Evolutionary conservation across 2,797 vertebrate genomes (phyloP).

Genomic region (Chromis chromis): DNA sequence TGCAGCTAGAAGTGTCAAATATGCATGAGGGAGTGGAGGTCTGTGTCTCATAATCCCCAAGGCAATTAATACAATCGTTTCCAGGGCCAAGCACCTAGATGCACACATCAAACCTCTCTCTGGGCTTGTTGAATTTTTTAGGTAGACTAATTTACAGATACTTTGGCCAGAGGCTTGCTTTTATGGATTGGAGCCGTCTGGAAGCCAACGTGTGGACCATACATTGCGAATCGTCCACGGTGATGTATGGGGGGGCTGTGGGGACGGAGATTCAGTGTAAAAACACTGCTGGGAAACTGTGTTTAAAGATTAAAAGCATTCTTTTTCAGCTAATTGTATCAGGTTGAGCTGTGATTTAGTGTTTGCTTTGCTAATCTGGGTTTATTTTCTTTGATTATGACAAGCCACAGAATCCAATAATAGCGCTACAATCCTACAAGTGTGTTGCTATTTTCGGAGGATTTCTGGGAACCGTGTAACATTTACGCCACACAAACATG

Average conservation of each 20-base stretch:
- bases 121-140: slow-evolving; percentile 64
- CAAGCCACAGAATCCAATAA: not conserved
- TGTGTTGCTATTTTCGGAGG: not conserved
- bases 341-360: slow-evolving; percentile 8
- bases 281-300: slow-evolving; percentile 11
- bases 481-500: not conserved
- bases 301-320: slow-evolving; percentile 12
- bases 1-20: slow-evolving; percentile 68
- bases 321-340: not conserved
- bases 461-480: not conserved
- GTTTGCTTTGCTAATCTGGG: slow-evolving; percentile 12
- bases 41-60: slow-evolving; percentile 60
- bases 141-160: slow-evolving; percentile 61
- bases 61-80: slow-evolving; percentile 74
- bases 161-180: slow-evolving; percentile 46
- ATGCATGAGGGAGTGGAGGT: slow-evolving; percentile 72
- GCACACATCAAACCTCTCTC: slow-evolving; percentile 44
- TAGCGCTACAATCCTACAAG: not conserved
- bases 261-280: not conserved
- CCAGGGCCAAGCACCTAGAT: slow-evolving; percentile 51
- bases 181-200: slow-evolving; percentile 59
- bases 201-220: slow-evolving; percentile 31
- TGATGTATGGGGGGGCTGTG: slow-evolving; percentile 29
- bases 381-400: slow-evolving; percentile 22
- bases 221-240: slow-evolving; percentile 35